Evolutionary conservation across 2,113 vertebrate genomes (phyloP).

Genomic region (Terrapene triunguis): DNA sequence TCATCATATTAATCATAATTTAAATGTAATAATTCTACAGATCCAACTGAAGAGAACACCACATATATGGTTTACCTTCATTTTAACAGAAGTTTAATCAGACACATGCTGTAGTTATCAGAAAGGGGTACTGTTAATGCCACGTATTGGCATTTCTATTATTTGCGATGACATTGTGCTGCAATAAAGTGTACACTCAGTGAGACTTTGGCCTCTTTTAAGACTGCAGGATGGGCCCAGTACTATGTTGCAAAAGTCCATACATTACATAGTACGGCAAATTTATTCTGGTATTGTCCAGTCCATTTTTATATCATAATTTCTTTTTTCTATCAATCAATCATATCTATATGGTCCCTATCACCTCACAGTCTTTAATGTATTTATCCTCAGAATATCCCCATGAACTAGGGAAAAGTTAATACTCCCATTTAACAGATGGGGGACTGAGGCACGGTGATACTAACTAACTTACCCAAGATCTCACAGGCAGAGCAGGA

Average conservation of each 20-base stretch:
- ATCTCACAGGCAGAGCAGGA: background rate
- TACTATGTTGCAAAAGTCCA: background rate
- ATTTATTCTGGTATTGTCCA: background rate
- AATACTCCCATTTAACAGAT: background rate
- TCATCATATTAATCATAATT: conserved; percentile 5
- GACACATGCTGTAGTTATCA: background rate
- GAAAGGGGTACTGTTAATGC: background rate
- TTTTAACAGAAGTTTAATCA: background rate
- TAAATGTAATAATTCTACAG: background rate
- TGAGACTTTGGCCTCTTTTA: background rate
- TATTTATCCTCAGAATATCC: background rate
- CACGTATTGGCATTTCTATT: background rate
- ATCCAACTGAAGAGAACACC: background rate
- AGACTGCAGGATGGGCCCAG: background rate
- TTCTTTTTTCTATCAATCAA: background rate
- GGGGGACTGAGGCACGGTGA: background rate
- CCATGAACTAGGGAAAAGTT: background rate
- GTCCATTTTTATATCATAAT: background rate
- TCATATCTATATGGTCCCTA: background rate
- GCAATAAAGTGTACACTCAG: background rate
- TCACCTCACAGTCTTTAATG: background rate
- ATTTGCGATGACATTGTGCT: background rate
- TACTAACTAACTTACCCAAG: background rate
- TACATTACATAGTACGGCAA: background rate
- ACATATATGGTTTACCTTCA: background rate